A percentile compares a stretch with the other conserved stretches of the same genome.
These are phyloP conservation scores for Toxotes lorentzi DNA, from an alignment of 2,797 vertebrate species.

Conservation along the genomic window DNA sequence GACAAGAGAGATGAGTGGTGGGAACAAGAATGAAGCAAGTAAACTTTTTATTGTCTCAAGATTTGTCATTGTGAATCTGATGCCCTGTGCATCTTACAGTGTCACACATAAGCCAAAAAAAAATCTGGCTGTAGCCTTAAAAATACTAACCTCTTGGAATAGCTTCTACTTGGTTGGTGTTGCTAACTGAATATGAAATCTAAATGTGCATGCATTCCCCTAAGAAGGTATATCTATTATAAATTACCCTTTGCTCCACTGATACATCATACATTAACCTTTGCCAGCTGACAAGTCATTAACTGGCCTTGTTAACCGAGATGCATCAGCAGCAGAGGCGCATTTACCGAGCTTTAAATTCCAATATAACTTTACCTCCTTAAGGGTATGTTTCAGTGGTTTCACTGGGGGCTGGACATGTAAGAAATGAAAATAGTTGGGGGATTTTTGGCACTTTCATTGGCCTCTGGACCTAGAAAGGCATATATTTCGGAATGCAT, in stretches of 20 bases:
- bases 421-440: conserved; percentile 44
- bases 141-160: conserved; percentile 33
- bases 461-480: conserved; percentile 24
- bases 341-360: conserved; percentile 62
- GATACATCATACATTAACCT: conserved; percentile 82
- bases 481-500: conserved; percentile 47
- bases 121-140: not conserved
- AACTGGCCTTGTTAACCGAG: conserved; percentile 76
- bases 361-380: conserved; percentile 28
- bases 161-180: conserved; percentile 64
- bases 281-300: conserved; percentile 79
- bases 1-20: not conserved
- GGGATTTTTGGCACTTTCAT: conserved; percentile 28
- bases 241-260: conserved; percentile 78
- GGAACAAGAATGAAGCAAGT: conserved; percentile 3
- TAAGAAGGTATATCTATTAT: conserved; percentile 76
- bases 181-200: conserved; percentile 74
- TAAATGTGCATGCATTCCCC: conserved; percentile 53
- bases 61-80: conserved; percentile 1
- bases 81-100: not conserved
- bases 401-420: conserved; percentile 18
- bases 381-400: conserved; percentile 14
- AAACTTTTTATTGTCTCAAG: conserved; percentile 23
- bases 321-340: conserved; percentile 65
- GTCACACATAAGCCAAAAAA: not conserved